Evolutionary conservation across 2,888 invertebrate genomes (phyloP), one percentile per base, ranked within the genome.

Genomic region (Pachymerium ferrugineum): DNA sequence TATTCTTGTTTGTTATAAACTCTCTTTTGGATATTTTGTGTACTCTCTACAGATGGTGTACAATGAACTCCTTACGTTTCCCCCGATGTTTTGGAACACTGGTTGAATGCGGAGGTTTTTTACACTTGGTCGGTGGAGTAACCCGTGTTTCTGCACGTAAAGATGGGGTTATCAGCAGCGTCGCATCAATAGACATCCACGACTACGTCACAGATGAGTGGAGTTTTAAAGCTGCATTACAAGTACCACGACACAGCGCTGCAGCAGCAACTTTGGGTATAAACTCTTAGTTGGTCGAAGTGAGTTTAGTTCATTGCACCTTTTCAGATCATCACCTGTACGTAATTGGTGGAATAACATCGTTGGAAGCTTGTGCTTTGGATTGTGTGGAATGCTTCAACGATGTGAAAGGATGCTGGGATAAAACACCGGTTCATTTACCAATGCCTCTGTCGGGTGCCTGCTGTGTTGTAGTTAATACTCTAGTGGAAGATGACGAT

Each of bases 341-440:
- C 25, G 35, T 73, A 30, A 67, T 67, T 38, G 73, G 73, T 68
- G 73, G 73, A n/a, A 67, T 73, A 12, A 73, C 73, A 8, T 73
- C 73, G 19, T 33, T 73, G 16, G 73, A 73, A 31, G 73, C 73
- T 1, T 25, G 31, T 22, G 73, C 67, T 33, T 42, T 73, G 22
- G 73, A 73, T 38, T 73, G 73, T 29, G 68, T 73, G 19, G 73
- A 73, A 68, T 73, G 73, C 28, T 73, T 67, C 16, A 67, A 73
- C 22, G 73, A 67, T 14, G 31, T n/a, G 0, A 67, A 73, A 33
- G 67, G 62, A 5, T 30, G 73, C 16, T 73, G 73, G 73, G 25
- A 42, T 6, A 62, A 42, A 8, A 67, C 67, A 6, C 14, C 33
- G 1, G 73, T 30, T 8, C 73, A 73, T 67, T 33, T 73, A 6